Evolutionary conservation across 2,888 invertebrate species (phyloP).

Genomic region (Epirrhoe alternata): DNA sequence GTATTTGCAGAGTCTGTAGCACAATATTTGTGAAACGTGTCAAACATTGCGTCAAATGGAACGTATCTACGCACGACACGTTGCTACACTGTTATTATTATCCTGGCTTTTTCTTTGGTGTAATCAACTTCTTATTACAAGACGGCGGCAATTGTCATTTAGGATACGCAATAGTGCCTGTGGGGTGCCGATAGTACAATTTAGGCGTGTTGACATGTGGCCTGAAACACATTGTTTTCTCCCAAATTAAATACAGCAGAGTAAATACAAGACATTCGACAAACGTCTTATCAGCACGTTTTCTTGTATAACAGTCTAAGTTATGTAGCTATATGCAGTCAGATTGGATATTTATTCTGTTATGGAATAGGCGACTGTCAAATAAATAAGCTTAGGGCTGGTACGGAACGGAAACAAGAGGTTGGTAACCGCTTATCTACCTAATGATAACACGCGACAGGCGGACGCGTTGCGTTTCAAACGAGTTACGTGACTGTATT

Average conservation of each 20-base stretch:
- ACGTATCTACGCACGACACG: slow-evolving; percentile 81
- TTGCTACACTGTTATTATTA: slow-evolving; percentile 73
- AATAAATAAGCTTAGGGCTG: slow-evolving; percentile 37
- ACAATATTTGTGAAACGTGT: slow-evolving; percentile 85
- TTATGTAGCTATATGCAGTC: slow-evolving; percentile 34
- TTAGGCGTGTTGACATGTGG: slow-evolving; percentile 49
- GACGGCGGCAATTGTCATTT: slow-evolving; percentile 63
- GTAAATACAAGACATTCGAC: slow-evolving; percentile 24
- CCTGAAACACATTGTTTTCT: slow-evolving; percentile 43
- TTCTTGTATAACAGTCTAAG: slow-evolving; percentile 24
- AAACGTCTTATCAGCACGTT: slow-evolving; percentile 36
- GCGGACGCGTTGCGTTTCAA: slow-evolving; percentile 39
- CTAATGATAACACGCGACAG: slow-evolving; percentile 40
- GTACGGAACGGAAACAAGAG: slow-evolving; percentile 40
- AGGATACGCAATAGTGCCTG: slow-evolving; percentile 65
- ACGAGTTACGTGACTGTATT: slow-evolving; percentile 37
- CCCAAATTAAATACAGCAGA: slow-evolving; percentile 32
- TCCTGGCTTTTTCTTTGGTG: slow-evolving; percentile 74
- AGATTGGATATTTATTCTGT: slow-evolving; percentile 38
- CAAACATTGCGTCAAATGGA: slow-evolving; percentile 74
- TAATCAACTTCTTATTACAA: slow-evolving; percentile 81
- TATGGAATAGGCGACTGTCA: slow-evolving; percentile 32
- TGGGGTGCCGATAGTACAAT: slow-evolving; percentile 72
- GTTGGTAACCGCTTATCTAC: slow-evolving; percentile 44
- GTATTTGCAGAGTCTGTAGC: slow-evolving; percentile 78